Conservation (phyloP, 2,888 invertebrate species). For the Disparrhopalites patrizii region DNA sequence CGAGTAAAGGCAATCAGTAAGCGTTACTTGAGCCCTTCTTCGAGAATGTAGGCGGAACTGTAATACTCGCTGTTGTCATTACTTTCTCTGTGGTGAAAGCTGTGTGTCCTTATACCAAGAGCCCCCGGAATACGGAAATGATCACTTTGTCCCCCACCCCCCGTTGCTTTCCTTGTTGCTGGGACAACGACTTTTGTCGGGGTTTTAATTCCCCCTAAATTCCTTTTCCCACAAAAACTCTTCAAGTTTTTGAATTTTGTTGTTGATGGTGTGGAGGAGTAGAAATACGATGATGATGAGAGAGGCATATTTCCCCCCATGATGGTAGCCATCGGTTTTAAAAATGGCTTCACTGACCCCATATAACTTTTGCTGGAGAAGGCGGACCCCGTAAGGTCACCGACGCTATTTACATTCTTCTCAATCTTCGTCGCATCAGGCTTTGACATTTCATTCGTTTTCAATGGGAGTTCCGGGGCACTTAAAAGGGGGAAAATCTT, state of each 20-base stretch:
- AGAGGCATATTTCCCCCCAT: too few species aligned
- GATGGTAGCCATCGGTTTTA: too few species aligned
- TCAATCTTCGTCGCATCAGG: too few species aligned
- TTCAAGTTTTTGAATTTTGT: not conserved
- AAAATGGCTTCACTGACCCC: too few species aligned
- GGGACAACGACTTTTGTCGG: not conserved
- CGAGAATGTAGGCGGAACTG: conserved; percentile 71
- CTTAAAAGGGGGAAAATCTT: too few species aligned
- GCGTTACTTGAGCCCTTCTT: conserved; percentile 63
- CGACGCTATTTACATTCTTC: too few species aligned
- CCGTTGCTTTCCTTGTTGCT: not conserved
- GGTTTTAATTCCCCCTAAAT: not conserved
- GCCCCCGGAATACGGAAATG: not conserved
- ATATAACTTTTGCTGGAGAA: too few species aligned
- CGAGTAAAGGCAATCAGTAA: too few species aligned
- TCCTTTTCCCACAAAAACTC: not conserved
- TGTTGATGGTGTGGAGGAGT: not conserved
- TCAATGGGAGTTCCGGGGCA: not conserved
- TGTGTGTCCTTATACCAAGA: not conserved
- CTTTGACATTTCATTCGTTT: too few species aligned
- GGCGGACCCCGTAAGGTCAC: too few species aligned
- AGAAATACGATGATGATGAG: too few species aligned
- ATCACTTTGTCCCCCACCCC: not conserved
- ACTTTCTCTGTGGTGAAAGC: not conserved
- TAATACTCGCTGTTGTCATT: conserved; percentile 62